Evolutionary conservation across 2,113 vertebrate species (phyloP), one percentile per base, ranked within the genome.

Genomic region (Nycticebus coucang): DNA sequence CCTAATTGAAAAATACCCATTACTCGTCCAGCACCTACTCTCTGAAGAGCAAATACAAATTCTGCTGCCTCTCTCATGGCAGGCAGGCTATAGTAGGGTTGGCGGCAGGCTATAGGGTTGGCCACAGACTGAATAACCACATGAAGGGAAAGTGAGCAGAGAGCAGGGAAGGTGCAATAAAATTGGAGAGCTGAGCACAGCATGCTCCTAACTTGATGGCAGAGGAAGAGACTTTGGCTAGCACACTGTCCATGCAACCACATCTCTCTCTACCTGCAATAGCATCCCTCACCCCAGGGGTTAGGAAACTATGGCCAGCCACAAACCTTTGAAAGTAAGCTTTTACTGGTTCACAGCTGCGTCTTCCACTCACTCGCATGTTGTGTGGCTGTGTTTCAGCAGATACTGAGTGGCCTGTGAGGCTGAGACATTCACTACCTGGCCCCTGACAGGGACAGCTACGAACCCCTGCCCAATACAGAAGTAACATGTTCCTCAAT

Each of bases 301-400:
- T 9, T 0, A 2, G 57, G 59, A 33, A 15, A 15, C 6, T 2
- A 19, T 0, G 4, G 68, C 7, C 1, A 1, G 66, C 59, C 30
- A 11, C 35, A 37, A 3, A 7, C 26, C 15, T 11, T 12, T 4
- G 21, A 45, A 72, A 37, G 79, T 33, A n/a, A 30, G 92, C 21
- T 2, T 17, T 66, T 4, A 1, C 15, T 0, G 37, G 30, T 12
- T 30, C 10, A 11, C n/a, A 60, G 37, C 17, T 50, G 12, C 0
- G 1, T 14, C 45, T 50, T 50, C 35, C 37, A 12, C 6, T 22
- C 53, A 18, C 15, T n/a, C 18, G 22, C 0, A 2, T 0, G 11
- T 15, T 50, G 12, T 2, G 7, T 33, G 11, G 55, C 50, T 19
- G 14, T 19, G 15, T 45, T 22, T 18, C 35, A 14, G 57, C 35